Conservation (phyloP, 2,113 vertebrate genomes). For the Chaetura pelagica region DNA sequence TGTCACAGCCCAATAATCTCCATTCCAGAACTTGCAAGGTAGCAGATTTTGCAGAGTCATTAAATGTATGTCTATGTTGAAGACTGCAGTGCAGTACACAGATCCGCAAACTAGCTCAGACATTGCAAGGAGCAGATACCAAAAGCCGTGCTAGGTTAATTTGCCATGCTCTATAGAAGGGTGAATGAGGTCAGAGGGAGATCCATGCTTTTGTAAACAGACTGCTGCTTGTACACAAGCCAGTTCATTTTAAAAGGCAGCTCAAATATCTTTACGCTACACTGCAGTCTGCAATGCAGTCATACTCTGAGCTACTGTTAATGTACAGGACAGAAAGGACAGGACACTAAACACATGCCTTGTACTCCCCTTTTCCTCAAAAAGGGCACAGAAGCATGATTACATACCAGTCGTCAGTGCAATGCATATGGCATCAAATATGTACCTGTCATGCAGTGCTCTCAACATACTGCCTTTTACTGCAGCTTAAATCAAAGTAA, state of each 20-base stretch:
- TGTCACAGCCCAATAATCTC: slow-evolving; percentile 1
- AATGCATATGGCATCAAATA: not conserved
- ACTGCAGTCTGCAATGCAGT: slow-evolving; percentile 65
- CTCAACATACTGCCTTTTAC: not conserved
- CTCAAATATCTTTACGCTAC: not conserved
- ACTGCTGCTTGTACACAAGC: not conserved
- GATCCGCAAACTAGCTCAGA: slow-evolving; percentile 2
- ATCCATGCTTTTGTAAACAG: not conserved
- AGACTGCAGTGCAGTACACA: slow-evolving; percentile 59
- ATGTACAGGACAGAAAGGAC: not conserved
- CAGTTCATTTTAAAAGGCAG: not conserved
- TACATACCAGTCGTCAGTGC: not conserved
- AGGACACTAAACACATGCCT: not conserved
- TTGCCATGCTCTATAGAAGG: not conserved
- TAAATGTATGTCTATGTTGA: slow-evolving; percentile 9
- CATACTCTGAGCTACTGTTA: not conserved
- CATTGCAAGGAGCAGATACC: not conserved
- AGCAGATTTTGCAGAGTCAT: slow-evolving; percentile 56
- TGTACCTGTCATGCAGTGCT: not conserved
- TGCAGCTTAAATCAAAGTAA: slow-evolving; percentile 29
- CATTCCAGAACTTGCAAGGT: not conserved
- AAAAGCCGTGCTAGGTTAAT: not conserved
- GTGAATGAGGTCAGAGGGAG: slow-evolving; percentile 27
- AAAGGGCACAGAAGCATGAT: not conserved
- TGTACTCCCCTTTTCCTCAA: not conserved